Base-by-base conservation (phyloP, 2,113 vertebrate species). In the Alaudala cheleensis region DNA sequence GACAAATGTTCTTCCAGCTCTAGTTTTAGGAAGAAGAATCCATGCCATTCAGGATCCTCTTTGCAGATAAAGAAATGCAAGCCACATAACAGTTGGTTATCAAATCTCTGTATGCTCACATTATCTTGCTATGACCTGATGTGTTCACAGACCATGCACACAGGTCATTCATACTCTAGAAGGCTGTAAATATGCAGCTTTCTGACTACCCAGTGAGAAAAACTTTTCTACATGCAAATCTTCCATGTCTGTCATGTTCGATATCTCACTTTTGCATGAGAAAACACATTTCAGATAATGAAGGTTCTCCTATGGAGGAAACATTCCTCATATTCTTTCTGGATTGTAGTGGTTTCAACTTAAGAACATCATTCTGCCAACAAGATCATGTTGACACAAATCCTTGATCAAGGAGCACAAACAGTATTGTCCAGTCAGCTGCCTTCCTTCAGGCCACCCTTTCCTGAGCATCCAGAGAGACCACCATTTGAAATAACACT, bases 401-500 rank as follows among this genome's bases (percentile, higher is more conserved):
- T 40, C 20, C 17, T 67, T 7, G 15, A 21, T 10, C 34, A 88
- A 23, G 37, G 37, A 90, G 2, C 73, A 82, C 71, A 91, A 19
- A 44, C n/a, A 82, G 88, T 92, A 67, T 47, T 53, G 60, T 81
- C 72, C 34, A 71, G 62, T 64, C 81, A 87, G 6, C 54, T 97
- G 65, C 78, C 60, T 71, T 91, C 88, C 44, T 39, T 65, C 34
- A 76, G 58, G 69, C 84, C 81, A 81, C 92, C 89, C 14, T 67
- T 95, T 53, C 65, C 93, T 9, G 37, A 90, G 24, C 50, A 92
- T 42, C 71, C 86, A 85, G 74, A 89, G 79, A 95, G 51, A 81
- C 50, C 44, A 16, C 61, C 58, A 57, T 71, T 70, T 69, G 51
- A 96, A 80, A 34, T 96, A 93, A 96, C 86, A 85, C 67, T 97